Conservation (phyloP, 2,113 vertebrate species). For the Proterorhinus semilunaris region DNA sequence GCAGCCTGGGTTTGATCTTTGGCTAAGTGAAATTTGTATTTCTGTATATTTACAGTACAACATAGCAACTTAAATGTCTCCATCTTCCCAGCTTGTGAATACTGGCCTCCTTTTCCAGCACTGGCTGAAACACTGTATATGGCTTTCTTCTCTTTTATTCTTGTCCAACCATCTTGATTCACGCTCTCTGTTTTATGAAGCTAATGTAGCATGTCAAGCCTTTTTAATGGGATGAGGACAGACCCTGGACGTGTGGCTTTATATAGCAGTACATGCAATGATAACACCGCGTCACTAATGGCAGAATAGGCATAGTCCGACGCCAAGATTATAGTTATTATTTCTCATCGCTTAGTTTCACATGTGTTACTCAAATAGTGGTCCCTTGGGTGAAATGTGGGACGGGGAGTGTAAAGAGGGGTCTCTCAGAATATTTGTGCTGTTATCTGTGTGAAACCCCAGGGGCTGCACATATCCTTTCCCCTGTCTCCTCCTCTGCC, state of each 20-base stretch:
- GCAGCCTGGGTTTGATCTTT: too few relatives aligned
- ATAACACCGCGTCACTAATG: slow-evolving; percentile 44
- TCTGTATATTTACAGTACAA: too few relatives aligned
- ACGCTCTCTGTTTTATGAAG: slow-evolving; percentile 82
- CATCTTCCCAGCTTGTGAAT: slow-evolving; percentile 35
- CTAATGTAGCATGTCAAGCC: slow-evolving; percentile 85
- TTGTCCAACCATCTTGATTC: slow-evolving; percentile 34
- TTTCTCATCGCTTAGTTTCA: slow-evolving; percentile 3
- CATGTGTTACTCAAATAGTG: slow-evolving; percentile 17
- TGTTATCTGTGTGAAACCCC: slow-evolving; percentile 76
- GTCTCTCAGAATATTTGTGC: slow-evolving; percentile 54
- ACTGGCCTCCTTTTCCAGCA: slow-evolving; percentile 40
- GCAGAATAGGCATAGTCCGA: slow-evolving; percentile 22
- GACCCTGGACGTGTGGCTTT: slow-evolving; percentile 80
- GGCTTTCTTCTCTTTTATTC: slow-evolving; percentile 41
- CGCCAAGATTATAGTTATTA: slow-evolving; percentile 16
- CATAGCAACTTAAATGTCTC: slow-evolving; percentile 4
- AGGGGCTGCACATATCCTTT: slow-evolving; percentile 63
- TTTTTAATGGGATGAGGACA: slow-evolving; percentile 89
- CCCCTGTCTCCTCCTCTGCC: slow-evolving; percentile 60
- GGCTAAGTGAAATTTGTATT: too few relatives aligned
- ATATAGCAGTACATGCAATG: slow-evolving; percentile 66
- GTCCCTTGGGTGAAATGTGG: slow-evolving; percentile 28
- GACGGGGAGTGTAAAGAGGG: slow-evolving; percentile 50
- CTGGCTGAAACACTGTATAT: slow-evolving; percentile 44